Evolutionary conservation across 2,888 invertebrate genomes (phyloP), one percentile per base, ranked within the genome.

Genomic region (Patella depressa): DNA sequence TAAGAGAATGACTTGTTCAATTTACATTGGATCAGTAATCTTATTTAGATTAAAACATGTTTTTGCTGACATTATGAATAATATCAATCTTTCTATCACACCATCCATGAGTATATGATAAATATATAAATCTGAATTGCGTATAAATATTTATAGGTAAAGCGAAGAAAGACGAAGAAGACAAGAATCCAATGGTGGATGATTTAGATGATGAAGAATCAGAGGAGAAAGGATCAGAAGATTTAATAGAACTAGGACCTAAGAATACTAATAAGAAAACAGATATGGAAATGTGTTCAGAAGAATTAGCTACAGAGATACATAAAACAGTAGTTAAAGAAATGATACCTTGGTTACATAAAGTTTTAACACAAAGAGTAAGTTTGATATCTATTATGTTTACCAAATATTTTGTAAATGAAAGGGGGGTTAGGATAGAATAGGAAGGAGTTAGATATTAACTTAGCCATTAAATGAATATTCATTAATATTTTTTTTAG

Each of bases 291-390:
- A 45, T 84, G 19, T 90, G 89, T 79, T 74, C 88, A n/a, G 82
- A 83, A 53, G 83, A 81, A 11, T 79, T 88, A 93, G 96, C 96
- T 15, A 95, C 94, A 75, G 94, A 94, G 86, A 95, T 98, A 5
- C 94, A 96, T 75, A 93, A 94, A 76, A 94, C 94, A 12, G 94
- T 97, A 78, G 93, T 95, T 11, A 93, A 93, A 45, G 94, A 94
- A 71, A 92, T 98, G 19, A 91, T 98, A 81, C 97, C 97, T 0
- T 95, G 96, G 80, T 92, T 98, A 1, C 95, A 96, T 89, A 94
- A 94, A 89, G 93, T 94, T 24, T 93, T 96, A 34, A 93, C 94
- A 0, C 86, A 88, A 80, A 91, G 90, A 88, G 92, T 92, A 85
- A 70, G 73, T 71, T 45, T 7, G 45, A n/a, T 34, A 45, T 45